Conservation (phyloP, 2,888 invertebrate genomes). For the Trimorus sp. region DNA sequence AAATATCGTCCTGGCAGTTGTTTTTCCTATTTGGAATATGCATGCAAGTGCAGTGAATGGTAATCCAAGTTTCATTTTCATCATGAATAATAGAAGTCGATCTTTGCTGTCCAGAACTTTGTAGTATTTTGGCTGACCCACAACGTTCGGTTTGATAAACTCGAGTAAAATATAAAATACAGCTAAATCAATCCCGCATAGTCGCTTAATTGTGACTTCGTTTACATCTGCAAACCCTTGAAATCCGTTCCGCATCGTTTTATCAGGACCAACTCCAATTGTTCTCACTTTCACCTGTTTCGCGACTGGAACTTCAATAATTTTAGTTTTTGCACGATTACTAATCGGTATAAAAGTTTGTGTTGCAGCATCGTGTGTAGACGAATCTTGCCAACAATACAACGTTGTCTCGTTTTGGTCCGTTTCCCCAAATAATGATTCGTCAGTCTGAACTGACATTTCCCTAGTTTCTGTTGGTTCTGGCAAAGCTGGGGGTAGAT, state of each 20-base stretch:
- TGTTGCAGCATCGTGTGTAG: too few relatives aligned
- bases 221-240: constrained; percentile 47
- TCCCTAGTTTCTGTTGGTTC: too few relatives aligned
- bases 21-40: constrained; percentile 40
- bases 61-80: constrained; percentile 56
- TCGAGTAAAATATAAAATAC: constrained; percentile 37
- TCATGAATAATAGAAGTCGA: constrained; percentile 49
- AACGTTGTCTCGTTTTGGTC: too few relatives aligned
- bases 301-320: too few relatives aligned
- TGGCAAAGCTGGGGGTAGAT: too few relatives aligned
- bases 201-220: constrained; percentile 24
- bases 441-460: too few relatives aligned
- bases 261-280: too few relatives aligned
- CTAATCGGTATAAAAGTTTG: too few relatives aligned
- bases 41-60: constrained; percentile 44
- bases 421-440: too few relatives aligned
- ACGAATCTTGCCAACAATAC: too few relatives aligned
- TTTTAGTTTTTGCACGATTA: too few relatives aligned
- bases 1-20: constrained; percentile 46
- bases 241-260: constrained; percentile 25
- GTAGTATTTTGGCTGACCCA: constrained; percentile 41
- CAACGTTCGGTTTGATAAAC: constrained; percentile 20
- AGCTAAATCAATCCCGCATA: constrained; percentile 21
- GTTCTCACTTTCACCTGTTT: too few relatives aligned
- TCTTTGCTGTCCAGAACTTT: constrained; percentile 32